A percentile compares a stretch with the other conserved stretches of the same genome.
phyloP scores from a whole-genome alignment of 2,113 vertebrate genomes.

The Anolis sagrei region DNA sequence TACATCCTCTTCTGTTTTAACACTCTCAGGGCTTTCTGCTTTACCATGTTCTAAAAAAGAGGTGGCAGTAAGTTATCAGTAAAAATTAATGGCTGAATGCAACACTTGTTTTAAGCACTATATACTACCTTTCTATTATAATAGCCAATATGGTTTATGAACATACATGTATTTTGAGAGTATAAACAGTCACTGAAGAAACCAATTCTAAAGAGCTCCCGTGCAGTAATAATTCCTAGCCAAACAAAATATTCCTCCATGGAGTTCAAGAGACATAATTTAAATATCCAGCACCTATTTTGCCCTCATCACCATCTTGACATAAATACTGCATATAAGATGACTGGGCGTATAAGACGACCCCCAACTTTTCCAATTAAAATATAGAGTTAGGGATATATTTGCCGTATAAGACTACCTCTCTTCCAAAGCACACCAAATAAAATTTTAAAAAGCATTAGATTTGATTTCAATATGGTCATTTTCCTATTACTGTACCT shows the following conservation, averaged over 20 bases:
- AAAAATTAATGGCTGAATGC: not conserved
- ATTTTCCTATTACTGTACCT: too few species aligned
- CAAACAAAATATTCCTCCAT: not conserved
- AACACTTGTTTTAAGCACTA: not conserved
- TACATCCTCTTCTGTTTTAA: conserved; percentile 98
- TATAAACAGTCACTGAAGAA: not conserved
- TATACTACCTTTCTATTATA: not conserved
- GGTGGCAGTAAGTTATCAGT: conserved; percentile 38
- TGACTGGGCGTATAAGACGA: too few species aligned
- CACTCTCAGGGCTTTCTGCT: conserved; percentile 96
- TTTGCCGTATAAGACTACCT: too few species aligned
- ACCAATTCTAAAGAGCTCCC: not conserved
- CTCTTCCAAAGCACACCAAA: too few species aligned
- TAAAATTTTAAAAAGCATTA: too few species aligned
- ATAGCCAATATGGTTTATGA: not conserved
- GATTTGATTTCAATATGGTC: too few species aligned
- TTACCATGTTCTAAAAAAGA: conserved; percentile 93
- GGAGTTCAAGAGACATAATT: not conserved
- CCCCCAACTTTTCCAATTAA: too few species aligned
- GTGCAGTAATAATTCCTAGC: not conserved
- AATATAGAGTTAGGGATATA: too few species aligned
- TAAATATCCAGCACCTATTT: not conserved
- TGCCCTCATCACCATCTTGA: not conserved
- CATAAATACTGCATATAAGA: too few species aligned
- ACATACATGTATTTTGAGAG: conserved; percentile 6